Evolutionary conservation across 1,140 invertebrate species (phyloP), one percentile per base, ranked within the genome.

Genomic region (Drosophila malerkotliana): DNA sequence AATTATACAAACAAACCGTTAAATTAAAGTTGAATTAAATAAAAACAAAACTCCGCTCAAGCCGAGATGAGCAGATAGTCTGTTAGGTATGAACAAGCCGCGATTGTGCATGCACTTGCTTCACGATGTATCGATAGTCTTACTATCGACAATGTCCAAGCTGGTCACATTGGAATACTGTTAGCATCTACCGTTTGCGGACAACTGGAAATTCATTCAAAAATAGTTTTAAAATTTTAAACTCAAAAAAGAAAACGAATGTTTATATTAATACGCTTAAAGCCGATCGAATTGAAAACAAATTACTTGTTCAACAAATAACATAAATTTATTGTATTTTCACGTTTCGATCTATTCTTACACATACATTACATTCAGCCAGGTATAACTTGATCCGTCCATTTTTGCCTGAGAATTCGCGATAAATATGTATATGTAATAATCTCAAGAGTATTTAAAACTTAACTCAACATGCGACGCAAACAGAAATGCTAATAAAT

Each of bases 41-140:
- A 79, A 85, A 82, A 87, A 80, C 64, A 77, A 85, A 74, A 73
- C 51, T 57, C 59, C 39, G 49, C 64, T 57, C 61, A 61, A 67
- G 24, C 64, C 14, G 55, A 58, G 61, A 53, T 75, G 58, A 72
- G 8, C 47, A 63, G 49, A 37, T 4, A 37, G 10, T 37, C 47
- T 68, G 55, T 47, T 68, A 63, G 69, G 49, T 63, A 73, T 79
- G 77, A 37, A 63, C 74, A 77, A 79, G 77, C 77, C 77, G 61
- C 72, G 72, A 72, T 76, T 75, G 34, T 44, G 2, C 0, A 44
- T 2, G 14, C 34, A 12, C 34, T 37, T 12, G 12, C 34, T 37
- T 37, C 10, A 0, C 10, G 34, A 37, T 4, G 4, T 37, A 37
- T 37, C 34, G 34, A 37, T 37, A n/a, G 34, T n/a, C n/a, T 0